A percentile compares a stretch with the other conserved stretches of the same genome.
These are phyloP conservation scores for Acanthacorydalis orientalis DNA, from an alignment of 2,888 invertebrate genomes.

Conservation along the genomic window DNA sequence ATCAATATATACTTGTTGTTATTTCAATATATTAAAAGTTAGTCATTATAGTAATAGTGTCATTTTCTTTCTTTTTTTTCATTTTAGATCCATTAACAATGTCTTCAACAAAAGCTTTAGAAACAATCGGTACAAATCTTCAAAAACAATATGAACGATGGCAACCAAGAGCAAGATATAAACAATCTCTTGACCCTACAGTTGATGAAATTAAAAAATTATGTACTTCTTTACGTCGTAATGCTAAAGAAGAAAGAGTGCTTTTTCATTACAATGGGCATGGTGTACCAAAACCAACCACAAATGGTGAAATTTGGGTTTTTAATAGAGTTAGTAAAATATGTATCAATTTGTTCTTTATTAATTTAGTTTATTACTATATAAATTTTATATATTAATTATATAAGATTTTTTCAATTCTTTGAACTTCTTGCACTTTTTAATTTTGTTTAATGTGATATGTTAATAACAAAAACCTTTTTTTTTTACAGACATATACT, in stretches of 20 bases:
- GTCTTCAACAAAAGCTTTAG: slow-evolving; percentile 82
- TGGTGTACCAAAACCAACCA: slow-evolving; percentile 94
- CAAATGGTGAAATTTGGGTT: slow-evolving; percentile 98
- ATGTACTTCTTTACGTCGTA: slow-evolving; percentile 82
- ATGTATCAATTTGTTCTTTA: background rate
- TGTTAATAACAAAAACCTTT: slow-evolving; percentile 1
- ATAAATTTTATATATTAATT: no score
- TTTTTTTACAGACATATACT: slow-evolving; percentile 65
- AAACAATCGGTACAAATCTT: slow-evolving; percentile 76
- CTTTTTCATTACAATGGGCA: slow-evolving; percentile 99
- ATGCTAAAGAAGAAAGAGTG: slow-evolving; percentile 96
- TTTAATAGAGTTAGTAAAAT: slow-evolving; percentile 70
- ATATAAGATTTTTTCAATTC: background rate
- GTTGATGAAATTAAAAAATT: slow-evolving; percentile 96
- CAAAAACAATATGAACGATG: slow-evolving; percentile 96
- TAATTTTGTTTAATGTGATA: background rate
- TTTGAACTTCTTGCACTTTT: background rate
- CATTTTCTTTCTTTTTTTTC: slow-evolving; percentile 6
- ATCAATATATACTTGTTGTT: no score
- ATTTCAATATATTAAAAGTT: no score
- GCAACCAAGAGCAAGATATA: slow-evolving; percentile 96
- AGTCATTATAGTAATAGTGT: no score
- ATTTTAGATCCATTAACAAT: slow-evolving; percentile 65
- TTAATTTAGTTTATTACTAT: background rate
- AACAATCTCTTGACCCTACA: slow-evolving; percentile 92